A percentile compares a stretch with the other conserved stretches of the same genome.
These are phyloP conservation scores for Nanger granti DNA, from an alignment of 2,113 vertebrate species.

Conservation along the genomic window DNA sequence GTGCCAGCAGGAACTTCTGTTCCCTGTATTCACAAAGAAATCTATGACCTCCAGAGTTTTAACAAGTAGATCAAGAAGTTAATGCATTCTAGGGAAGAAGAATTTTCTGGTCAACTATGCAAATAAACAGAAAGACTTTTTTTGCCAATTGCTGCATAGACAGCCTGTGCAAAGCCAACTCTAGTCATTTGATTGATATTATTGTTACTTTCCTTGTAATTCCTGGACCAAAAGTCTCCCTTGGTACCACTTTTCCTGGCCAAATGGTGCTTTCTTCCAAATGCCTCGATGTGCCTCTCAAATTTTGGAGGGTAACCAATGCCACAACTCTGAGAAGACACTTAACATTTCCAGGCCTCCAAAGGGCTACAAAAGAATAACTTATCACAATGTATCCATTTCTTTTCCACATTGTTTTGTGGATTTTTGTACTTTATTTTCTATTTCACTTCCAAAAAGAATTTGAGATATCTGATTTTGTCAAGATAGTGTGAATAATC, in stretches of 20 bases:
- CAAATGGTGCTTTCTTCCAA: constrained; percentile 44
- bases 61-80: constrained; percentile 21
- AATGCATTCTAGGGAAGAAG: constrained; percentile 15
- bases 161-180: not conserved
- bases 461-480: not conserved
- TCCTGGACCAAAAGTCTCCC: not conserved
- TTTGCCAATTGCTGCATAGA: constrained; percentile 16
- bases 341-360: not conserved
- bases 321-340: not conserved
- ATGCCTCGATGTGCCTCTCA: constrained; percentile 21
- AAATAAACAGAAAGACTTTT: not conserved
- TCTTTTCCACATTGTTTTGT: not conserved
- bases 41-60: not conserved
- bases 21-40: not conserved
- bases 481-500: not conserved
- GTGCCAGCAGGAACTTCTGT: not conserved
- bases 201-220: constrained; percentile 22
- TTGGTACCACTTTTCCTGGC: not conserved
- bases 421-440: not conserved
- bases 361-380: not conserved
- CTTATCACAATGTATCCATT: not conserved
- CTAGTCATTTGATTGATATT: constrained; percentile 1
- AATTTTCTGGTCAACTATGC: not conserved
- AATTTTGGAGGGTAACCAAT: not conserved
- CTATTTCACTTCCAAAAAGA: not conserved